These are phyloP conservation scores for Salvelinus namaycush DNA, from an alignment of 2,113 vertebrate species.

Conservation along the genomic window DNA sequence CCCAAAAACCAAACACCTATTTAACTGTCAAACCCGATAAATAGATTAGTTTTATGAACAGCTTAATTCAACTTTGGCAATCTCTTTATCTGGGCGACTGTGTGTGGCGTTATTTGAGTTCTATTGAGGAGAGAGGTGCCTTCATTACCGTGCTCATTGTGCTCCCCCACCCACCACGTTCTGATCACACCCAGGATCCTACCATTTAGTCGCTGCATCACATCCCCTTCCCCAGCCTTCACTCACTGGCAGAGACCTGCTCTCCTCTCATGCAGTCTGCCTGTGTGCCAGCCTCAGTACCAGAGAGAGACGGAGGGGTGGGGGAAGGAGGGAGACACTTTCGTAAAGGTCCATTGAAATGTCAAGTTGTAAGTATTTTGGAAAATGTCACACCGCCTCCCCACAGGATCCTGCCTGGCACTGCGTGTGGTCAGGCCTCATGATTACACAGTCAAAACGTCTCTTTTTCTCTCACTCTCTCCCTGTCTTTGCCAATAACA, in stretches of 20 bases:
- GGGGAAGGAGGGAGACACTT: not conserved
- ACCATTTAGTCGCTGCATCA: constrained; percentile 24
- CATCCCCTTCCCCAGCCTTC: not conserved
- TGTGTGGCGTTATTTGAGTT: not conserved
- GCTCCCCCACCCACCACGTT: constrained; percentile 11
- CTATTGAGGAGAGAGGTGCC: constrained; percentile 6
- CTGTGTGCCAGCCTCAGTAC: constrained; percentile 2
- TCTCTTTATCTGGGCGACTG: not conserved
- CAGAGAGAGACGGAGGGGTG: not conserved
- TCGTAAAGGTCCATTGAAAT: constrained; percentile 46
- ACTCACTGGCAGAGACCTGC: not conserved
- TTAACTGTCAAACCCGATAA: not conserved
- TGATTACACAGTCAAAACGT: constrained; percentile 14
- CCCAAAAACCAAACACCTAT: not conserved
- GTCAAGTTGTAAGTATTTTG: constrained; percentile 50
- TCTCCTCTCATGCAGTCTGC: constrained; percentile 15
- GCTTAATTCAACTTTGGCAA: not conserved
- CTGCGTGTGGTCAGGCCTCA: constrained; percentile 21
- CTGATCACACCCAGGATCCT: constrained; percentile 36
- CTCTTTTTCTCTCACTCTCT: constrained; percentile 36
- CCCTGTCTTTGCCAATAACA: constrained; percentile 6
- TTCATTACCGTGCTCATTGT: constrained; percentile 15
- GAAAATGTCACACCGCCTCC: constrained; percentile 25
- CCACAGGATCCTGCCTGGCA: too few relatives aligned
- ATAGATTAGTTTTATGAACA: not conserved